Evolutionary conservation across 2,888 invertebrate species (phyloP).

Genomic region (Ecliptopera silaceata): DNA sequence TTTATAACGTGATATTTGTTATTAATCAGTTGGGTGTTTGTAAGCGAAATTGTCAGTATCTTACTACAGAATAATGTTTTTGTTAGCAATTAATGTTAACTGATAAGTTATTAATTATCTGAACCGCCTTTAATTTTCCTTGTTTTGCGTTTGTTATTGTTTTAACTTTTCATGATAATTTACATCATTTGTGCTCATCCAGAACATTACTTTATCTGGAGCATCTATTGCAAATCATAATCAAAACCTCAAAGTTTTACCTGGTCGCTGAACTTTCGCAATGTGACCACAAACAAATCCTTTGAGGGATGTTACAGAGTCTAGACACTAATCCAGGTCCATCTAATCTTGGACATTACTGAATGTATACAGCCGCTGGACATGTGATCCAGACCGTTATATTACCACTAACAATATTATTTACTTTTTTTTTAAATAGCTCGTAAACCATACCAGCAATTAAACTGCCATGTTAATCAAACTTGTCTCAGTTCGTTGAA

Average conservation of each 20-base stretch:
- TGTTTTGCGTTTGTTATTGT: too few relatives aligned
- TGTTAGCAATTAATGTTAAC: too few relatives aligned
- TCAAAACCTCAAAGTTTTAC: not conserved
- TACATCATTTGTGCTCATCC: too few relatives aligned
- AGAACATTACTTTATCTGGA: not conserved
- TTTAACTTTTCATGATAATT: too few relatives aligned
- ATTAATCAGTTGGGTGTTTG: not conserved
- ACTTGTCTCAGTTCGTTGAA: slow-evolving; percentile 56
- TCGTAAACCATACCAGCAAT: slow-evolving; percentile 35
- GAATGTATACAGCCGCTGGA: too few relatives aligned
- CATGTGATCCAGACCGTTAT: too few relatives aligned
- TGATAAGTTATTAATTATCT: too few relatives aligned
- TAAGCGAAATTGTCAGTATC: too few relatives aligned
- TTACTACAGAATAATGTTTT: too few relatives aligned
- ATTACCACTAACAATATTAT: too few relatives aligned
- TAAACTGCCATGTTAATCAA: slow-evolving; percentile 48
- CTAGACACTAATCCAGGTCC: not conserved
- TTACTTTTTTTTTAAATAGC: slow-evolving; percentile 21
- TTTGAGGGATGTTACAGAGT: not conserved
- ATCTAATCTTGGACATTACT: not conserved
- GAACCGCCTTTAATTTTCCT: too few relatives aligned
- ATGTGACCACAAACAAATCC: not conserved
- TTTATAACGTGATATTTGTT: too few relatives aligned
- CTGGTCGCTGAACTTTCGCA: not conserved
- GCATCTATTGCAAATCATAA: not conserved